Evolutionary conservation across 2,797 vertebrate genomes (phyloP), one percentile per base, ranked within the genome.

Genomic region (Pseudochromis fuscus): DNA sequence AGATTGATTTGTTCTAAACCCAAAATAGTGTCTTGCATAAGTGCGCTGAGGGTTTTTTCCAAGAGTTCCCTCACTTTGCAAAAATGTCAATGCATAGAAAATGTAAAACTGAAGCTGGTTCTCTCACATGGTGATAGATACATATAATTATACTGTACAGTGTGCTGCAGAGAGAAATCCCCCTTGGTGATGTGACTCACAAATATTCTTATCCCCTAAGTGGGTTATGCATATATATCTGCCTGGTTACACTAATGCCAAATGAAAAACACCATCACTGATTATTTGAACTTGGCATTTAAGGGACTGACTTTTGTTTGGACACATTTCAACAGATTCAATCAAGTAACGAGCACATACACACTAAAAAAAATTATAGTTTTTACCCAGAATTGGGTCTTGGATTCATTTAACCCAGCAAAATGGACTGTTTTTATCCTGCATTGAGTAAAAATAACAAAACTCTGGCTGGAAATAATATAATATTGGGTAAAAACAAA

Each of bases 221-320:
- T 69, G 70, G 72, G 70, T 75, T 73, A 74, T 56, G 44, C 64
- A 76, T 77, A 72, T 81, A 66, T 67, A 63, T 78, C 49, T 75
- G 52, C 40, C 51, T 45, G 46, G 50, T 64, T 66, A 35, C 55
- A 31, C 23, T 50, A 35, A 63, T 37, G 51, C 58, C 35, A 31
- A 28, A 25, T 44, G 37, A 50, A 67, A 73, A 66, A 55, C 44
- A 65, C 46, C 21, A 33, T 5, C 0, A 15, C 45, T 49, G 13
- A 25, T 44, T 18, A 45, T 62, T 35, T 28, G 18, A 75, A 28
- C 31, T 33, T 3, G 4, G 46, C 6, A 30, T 60, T 50, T 63
- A 57, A 50, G 3, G 19, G 9, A n/a, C 25, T 2, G 2, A 3
- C 13, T 65, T 10, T 59, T 27, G 4, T 61, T 56, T 63, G 6